phyloP scores from a whole-genome alignment of 2,797 vertebrate genomes.

The Huso huso region DNA sequence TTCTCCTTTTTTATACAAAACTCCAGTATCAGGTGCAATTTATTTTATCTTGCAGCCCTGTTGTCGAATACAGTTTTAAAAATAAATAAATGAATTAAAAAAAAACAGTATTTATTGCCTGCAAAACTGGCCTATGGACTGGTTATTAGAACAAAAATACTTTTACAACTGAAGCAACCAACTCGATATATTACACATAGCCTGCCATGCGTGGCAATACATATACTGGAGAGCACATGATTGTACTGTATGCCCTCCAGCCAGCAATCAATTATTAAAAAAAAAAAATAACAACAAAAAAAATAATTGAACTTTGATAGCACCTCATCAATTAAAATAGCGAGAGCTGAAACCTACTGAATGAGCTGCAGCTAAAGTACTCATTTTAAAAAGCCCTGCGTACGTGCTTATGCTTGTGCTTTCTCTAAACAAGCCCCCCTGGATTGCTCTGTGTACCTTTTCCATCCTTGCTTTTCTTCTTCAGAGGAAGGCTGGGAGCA shows the following conservation, averaged over 20 bases:
- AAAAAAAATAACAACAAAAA: conserved; percentile 37
- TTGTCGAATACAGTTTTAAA: no score
- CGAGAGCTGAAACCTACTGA: conserved; percentile 30
- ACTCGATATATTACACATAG: no score
- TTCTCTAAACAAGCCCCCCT: conserved; percentile 1
- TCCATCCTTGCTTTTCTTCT: conserved; percentile 81
- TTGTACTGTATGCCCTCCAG: conserved; percentile 54
- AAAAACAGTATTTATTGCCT: no score
- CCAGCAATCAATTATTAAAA: conserved; percentile 53
- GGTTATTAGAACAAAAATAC: no score
- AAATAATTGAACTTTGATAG: conserved; percentile 41
- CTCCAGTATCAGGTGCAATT: no score
- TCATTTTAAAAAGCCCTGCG: conserved; percentile 11
- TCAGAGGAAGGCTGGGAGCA: conserved; percentile 70
- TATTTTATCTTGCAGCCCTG: no score
- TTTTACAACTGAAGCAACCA: no score
- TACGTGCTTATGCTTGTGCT: no score
- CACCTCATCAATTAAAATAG: conserved; percentile 58
- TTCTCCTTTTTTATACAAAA: no score
- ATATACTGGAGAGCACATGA: conserved; percentile 27
- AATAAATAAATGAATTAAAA: no score
- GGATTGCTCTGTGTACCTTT: conserved; percentile 64
- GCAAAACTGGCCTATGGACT: no score
- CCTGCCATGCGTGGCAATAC: neutral
- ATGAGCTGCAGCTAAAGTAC: conserved; percentile 30